Evolutionary conservation across 2,888 invertebrate genomes (phyloP).

Genomic region (Diaprepes abbreviatus): DNA sequence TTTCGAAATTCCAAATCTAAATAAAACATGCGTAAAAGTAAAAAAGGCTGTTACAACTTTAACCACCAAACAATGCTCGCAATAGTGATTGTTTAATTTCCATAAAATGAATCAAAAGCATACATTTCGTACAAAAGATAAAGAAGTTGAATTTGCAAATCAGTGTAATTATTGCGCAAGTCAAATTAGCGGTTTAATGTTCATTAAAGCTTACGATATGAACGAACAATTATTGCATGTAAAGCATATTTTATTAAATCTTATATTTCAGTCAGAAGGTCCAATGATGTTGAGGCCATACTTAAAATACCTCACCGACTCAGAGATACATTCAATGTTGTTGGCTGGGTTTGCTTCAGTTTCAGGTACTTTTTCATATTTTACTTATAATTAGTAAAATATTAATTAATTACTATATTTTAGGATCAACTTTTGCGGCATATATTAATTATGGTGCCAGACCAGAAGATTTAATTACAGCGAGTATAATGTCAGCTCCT

Average conservation of each 20-base stretch:
- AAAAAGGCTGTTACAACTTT: no score
- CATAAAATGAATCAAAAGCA: no score
- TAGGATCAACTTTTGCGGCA: constrained; percentile 90
- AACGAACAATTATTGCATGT: no score
- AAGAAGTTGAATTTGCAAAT: no score
- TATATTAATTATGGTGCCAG: constrained; percentile 92
- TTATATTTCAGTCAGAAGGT: constrained; percentile 82
- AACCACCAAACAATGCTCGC: no score
- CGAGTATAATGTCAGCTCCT: constrained; percentile 97
- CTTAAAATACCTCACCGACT: constrained; percentile 84
- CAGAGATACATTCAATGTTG: constrained; percentile 95
- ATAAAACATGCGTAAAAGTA: no score
- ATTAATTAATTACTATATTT: background rate
- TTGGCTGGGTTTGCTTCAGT: constrained; percentile 96
- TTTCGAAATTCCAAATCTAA: no score
- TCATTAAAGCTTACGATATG: no score
- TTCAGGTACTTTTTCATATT: constrained; percentile 74
- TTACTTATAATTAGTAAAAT: background rate
- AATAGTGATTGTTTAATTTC: no score
- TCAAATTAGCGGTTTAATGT: no score
- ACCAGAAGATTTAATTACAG: constrained; percentile 90
- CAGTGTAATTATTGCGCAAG: no score
- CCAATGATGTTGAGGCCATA: constrained; percentile 92
- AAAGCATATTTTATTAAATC: constrained; percentile 50
- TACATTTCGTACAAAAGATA: no score